Evolutionary conservation across 92 coral and sea anemone species (phyloP).

Genomic region (Diadumene lineata): DNA sequence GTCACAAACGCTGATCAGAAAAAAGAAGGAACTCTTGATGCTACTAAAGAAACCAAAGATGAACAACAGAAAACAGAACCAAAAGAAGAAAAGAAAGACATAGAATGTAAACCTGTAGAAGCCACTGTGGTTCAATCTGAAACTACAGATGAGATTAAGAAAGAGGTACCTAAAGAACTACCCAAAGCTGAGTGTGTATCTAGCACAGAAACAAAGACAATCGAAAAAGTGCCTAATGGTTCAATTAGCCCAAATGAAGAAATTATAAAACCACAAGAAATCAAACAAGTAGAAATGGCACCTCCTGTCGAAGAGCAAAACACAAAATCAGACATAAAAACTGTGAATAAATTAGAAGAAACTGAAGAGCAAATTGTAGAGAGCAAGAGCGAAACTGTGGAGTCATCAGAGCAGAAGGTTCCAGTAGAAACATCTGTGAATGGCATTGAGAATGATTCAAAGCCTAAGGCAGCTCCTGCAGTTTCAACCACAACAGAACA

Average conservation of each 20-base stretch:
- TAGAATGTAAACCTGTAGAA: constrained; percentile 1
- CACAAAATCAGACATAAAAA: constrained; percentile 12
- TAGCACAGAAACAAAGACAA: not conserved
- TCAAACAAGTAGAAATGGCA: constrained; percentile 23
- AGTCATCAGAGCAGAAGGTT: constrained; percentile 1
- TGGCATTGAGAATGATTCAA: constrained; percentile 50
- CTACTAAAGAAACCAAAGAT: constrained; percentile 5
- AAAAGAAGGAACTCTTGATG: not conserved
- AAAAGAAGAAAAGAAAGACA: constrained; percentile 16
- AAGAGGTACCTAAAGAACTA: not conserved
- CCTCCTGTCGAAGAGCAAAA: constrained; percentile 20
- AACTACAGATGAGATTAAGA: constrained; percentile 5
- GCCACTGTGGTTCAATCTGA: not conserved
- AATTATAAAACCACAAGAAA: constrained; percentile 12
- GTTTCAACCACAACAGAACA: constrained; percentile 13
- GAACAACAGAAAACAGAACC: constrained; percentile 11
- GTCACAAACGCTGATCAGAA: constrained; percentile 8
- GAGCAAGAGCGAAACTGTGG: not conserved
- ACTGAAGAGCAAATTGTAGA: not conserved
- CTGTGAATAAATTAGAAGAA: not conserved
- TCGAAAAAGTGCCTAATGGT: constrained; percentile 32
- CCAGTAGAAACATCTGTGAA: constrained; percentile 27
- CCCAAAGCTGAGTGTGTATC: constrained; percentile 4
- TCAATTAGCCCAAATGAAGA: constrained; percentile 32
- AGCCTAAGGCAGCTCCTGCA: constrained; percentile 14